phyloP scores from a whole-genome alignment of 2,888 invertebrate genomes.

The Eumacrocentrus americanus region DNA sequence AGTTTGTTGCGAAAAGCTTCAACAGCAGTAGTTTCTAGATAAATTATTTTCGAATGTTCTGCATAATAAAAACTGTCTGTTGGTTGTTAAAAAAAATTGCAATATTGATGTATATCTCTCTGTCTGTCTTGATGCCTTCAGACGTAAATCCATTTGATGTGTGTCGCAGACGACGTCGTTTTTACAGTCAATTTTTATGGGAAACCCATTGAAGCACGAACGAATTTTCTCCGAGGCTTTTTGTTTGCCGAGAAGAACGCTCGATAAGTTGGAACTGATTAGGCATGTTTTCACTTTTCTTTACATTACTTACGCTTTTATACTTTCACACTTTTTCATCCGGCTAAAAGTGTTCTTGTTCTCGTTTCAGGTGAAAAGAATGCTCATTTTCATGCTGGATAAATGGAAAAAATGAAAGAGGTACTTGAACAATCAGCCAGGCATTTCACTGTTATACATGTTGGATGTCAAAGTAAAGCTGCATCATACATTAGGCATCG shows the following conservation, averaged over 20 bases:
- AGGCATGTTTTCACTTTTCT: conserved; percentile 19
- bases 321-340: neutral
- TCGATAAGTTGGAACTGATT: conserved; percentile 15
- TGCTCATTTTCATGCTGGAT: neutral
- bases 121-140: too few species aligned
- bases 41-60: conserved; percentile 11
- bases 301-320: neutral
- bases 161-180: neutral
- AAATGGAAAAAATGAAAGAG: neutral
- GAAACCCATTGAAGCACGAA: neutral
- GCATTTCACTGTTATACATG: neutral
- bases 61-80: conserved; percentile 18
- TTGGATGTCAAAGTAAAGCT: conserved; percentile 12
- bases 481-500: too few species aligned
- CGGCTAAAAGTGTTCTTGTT: neutral
- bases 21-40: neutral
- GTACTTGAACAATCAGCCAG: conserved; percentile 9
- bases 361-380: neutral
- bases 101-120: neutral
- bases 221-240: neutral
- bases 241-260: neutral
- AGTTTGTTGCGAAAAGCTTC: neutral
- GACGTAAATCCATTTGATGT: too few species aligned
- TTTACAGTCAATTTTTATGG: conserved; percentile 15
- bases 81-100: neutral